Base-by-base conservation (phyloP, 2,797 vertebrate species). In the Nannoperca australis region DNA sequence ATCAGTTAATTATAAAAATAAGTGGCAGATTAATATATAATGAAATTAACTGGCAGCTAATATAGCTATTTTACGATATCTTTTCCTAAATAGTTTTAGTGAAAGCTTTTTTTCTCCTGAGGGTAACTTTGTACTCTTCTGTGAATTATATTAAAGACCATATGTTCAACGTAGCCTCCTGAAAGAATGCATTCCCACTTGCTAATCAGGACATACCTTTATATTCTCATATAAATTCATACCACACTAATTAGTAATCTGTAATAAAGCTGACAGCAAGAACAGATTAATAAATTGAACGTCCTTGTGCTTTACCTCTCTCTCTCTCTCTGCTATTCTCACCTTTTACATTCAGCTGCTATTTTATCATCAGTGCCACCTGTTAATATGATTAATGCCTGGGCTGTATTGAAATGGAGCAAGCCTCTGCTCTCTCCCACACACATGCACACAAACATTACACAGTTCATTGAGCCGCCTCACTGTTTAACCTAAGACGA, bases 361-460 rank as follows among this genome's bases (percentile, higher is more conserved):
- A 76, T 87, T 85, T 92, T 87, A 93, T 90, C 86, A 81, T 87
- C 73, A 60, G 64, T 78, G 79, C 84, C 89, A 91, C 80, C 91
- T 93, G 91, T 84, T 92, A 79, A 83, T 87, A 73, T 87, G 81
- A 92, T 88, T 86, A 89, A 91, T 92, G 83, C 63, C 30, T 36
- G 55, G 73, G 61, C 15, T 73, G 40, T 75, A 69, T 84, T 84
- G 75, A 68, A 83, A 76, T 80, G 60, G 58, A 82, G 65, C 10
- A 2, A 75, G 20, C 66, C 51, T 77, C 30, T 73, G 3, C 54
- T 65, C 20, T 14, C 36, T 34, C 17, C 14, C 34, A 56, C 59
- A 32, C 53, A 15, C 54, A 22, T n/a, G n/a, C 74, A 61, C 72
- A 82, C 75, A 65, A 82, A 82, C 74, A 87, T 86, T 60, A 85